phyloP scores from a whole-genome alignment of 2,888 invertebrate genomes.

The Caenorhabditis wallacei region DNA sequence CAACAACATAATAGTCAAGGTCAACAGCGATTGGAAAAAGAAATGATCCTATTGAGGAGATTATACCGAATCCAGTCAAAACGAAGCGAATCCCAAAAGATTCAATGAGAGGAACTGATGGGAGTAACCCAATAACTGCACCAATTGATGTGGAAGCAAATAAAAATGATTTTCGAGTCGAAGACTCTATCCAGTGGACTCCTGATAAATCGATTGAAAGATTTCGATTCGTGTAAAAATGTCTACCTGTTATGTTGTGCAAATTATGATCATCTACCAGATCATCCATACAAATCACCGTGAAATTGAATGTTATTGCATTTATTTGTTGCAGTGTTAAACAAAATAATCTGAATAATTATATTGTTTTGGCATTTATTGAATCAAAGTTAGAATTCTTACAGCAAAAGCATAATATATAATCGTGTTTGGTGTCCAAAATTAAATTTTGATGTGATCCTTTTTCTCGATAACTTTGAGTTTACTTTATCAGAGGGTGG shows the following conservation, averaged over 20 bases:
- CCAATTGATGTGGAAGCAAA: conserved; percentile 51
- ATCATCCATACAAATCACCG: conserved; percentile 68
- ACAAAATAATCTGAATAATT: conserved; percentile 37
- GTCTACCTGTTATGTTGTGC: conserved; percentile 23
- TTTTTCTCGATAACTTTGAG: not conserved
- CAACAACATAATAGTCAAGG: not conserved
- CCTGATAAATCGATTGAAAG: not conserved
- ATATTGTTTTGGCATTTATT: not conserved
- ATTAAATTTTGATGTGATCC: conserved; percentile 6
- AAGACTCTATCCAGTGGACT: conserved; percentile 35
- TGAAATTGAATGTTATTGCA: conserved; percentile 57
- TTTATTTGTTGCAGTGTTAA: conserved; percentile 56
- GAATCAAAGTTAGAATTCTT: not conserved
- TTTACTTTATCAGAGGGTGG: not conserved
- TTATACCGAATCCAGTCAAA: conserved; percentile 22
- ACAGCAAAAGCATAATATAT: conserved; percentile 15
- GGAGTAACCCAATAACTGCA: conserved; percentile 34
- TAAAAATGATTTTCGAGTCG: conserved; percentile 30
- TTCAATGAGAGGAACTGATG: conserved; percentile 23
- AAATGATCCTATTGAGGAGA: conserved; percentile 21
- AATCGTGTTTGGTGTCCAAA: conserved; percentile 1
- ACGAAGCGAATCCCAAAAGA: conserved; percentile 23
- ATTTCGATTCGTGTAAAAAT: no score
- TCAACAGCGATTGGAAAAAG: conserved; percentile 39
- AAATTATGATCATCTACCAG: conserved; percentile 20